phyloP scores from a whole-genome alignment of 1,140 invertebrate genomes.

The Euglossa dilemma region DNA sequence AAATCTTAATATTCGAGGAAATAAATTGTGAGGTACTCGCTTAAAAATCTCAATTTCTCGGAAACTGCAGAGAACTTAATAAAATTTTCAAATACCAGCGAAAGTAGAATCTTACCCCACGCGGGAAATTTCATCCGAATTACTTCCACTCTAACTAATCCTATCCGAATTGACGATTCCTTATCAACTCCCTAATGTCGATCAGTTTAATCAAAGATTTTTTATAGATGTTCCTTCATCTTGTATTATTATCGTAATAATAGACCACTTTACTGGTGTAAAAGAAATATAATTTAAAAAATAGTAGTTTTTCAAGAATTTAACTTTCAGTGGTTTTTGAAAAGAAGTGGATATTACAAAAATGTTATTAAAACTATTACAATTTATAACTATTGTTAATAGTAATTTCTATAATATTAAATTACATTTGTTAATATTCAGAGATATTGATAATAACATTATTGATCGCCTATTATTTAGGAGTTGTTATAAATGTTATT shows the following conservation, averaged over 20 bases:
- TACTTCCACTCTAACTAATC: slow-evolving; percentile 1
- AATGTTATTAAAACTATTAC: too few species aligned
- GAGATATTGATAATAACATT: too few species aligned
- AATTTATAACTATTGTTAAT: too few species aligned
- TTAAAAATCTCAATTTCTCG: slow-evolving; percentile 12
- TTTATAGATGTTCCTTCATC: not conserved
- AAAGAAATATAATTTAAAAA: too few species aligned
- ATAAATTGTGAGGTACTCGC: slow-evolving; percentile 12
- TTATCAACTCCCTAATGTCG: not conserved
- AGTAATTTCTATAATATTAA: too few species aligned
- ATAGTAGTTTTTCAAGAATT: too few species aligned
- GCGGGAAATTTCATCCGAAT: slow-evolving; percentile 1
- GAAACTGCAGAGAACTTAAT: slow-evolving; percentile 12
- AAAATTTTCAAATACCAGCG: slow-evolving; percentile 29
- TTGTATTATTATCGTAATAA: not conserved
- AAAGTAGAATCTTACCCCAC: not conserved
- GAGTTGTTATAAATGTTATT: too few species aligned
- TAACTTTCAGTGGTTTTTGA: too few species aligned
- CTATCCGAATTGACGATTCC: not conserved
- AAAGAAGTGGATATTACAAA: too few species aligned
- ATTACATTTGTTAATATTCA: too few species aligned
- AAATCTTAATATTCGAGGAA: slow-evolving; percentile 3
- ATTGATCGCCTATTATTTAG: too few species aligned
- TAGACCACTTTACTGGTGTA: too few species aligned
- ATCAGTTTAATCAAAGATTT: not conserved